These are phyloP conservation scores for Galaxias olidus DNA, from an alignment of 2,797 vertebrate genomes.

Conservation along the genomic window DNA sequence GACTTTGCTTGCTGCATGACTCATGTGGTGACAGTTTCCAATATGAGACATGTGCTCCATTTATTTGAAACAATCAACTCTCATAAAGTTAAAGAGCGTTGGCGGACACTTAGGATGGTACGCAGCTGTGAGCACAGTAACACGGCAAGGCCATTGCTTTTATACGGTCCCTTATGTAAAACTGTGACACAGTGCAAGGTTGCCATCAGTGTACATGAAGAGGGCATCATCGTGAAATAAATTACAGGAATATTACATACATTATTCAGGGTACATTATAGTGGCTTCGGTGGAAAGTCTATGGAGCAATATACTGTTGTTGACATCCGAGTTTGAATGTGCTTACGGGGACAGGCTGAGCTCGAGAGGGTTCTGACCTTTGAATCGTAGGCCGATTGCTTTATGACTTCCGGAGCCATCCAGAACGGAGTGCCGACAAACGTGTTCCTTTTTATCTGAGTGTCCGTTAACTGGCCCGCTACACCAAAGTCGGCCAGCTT, in stretches of 20 bases:
- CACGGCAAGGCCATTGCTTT: too few species aligned
- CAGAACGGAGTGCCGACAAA: slow-evolving; percentile 98
- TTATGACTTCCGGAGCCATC: slow-evolving; percentile 99
- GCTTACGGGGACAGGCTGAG: neutral
- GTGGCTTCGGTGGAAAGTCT: too few species aligned
- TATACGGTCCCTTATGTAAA: too few species aligned
- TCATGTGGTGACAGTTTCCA: slow-evolving; percentile 37
- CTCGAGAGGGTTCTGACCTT: slow-evolving; percentile 78
- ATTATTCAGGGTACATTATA: too few species aligned
- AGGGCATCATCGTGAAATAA: too few species aligned
- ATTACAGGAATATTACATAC: too few species aligned
- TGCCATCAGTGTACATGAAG: too few species aligned
- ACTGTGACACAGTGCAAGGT: too few species aligned
- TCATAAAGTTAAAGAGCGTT: slow-evolving; percentile 5
- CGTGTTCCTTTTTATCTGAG: slow-evolving; percentile 97
- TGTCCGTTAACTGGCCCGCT: slow-evolving; percentile 95
- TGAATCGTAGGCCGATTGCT: slow-evolving; percentile 95
- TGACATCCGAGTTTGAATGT: neutral
- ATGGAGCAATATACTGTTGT: neutral
- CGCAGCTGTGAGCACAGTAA: too few species aligned
- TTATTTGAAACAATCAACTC: slow-evolving; percentile 12
- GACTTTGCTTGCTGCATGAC: slow-evolving; percentile 29
- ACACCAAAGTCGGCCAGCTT: slow-evolving; percentile 98
- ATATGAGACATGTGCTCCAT: slow-evolving; percentile 21
- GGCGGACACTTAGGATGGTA: too few species aligned